Evolutionary conservation across 2,113 vertebrate genomes (phyloP), one percentile per base, ranked within the genome.

Genomic region (Albula glossodonta): DNA sequence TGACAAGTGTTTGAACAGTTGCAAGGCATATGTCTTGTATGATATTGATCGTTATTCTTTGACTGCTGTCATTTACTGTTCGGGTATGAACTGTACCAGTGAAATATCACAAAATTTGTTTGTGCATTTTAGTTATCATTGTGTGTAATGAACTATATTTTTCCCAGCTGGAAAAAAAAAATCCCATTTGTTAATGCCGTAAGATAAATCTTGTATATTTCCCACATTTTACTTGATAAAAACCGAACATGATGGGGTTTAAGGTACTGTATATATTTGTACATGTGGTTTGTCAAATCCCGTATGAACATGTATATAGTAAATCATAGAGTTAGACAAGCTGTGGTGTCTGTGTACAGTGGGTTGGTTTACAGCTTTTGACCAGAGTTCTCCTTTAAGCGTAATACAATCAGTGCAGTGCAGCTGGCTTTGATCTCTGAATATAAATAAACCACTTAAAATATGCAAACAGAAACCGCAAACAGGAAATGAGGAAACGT

Each of bases 401-500:
- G 9, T 31, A 66, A 66, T 19, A n/a, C 22, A 74, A 85, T 91
- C 66, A 88, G 81, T 88, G 87, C 88, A 85, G 89, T 88, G 87
- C 90, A 91, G 84, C 85, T 83, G 82, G 85, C 81, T 86, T 85
- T 31, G 81, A 82, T 90, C 89, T 90, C 84, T 91, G 90, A 89
- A 87, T 80, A 53, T 82, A 83, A 88, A 88, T 86, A 88, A 78
- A 87, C 83, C 84, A 82, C 89, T 92, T 86, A 90, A 88, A 92
- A 90, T 94, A 94, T 94, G 94, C 93, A 94, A 94, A 93, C 87
- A 78, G 90, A 89, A 90, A 89, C 88, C 91, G 91, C 90, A 93
- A 92, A 93, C 70, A 74, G 9, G 22, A 56, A 7, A 56, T 6
- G 53, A 74, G 22, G 93, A 92, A 94, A 93, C 92, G 86, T 93